Base-by-base conservation (phyloP, 2,113 vertebrate genomes). In the Arothron firmamentum region DNA sequence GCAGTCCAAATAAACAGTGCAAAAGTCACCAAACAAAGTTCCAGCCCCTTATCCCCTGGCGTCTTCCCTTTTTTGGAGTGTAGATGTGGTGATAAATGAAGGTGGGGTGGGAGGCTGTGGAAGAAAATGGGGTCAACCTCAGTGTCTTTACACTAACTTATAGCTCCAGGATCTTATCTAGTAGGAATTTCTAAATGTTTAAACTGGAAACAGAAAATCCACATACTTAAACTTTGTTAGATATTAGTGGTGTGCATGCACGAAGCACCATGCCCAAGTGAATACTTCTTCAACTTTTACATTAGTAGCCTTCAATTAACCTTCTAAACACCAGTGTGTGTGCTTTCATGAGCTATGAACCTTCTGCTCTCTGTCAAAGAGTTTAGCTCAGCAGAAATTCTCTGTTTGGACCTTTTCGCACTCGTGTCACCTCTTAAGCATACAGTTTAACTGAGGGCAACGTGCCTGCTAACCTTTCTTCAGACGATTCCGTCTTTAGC, bases 121-220 rank as follows among this genome's bases (percentile, higher is more conserved):
- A 59, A 53, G 62, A 57, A 54, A 68, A 55, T 62, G 46, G 48
- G 70, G 74, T 82, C 63, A 60, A 41, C 51, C 50, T 41, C 72
- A 75, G 83, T 81, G 74, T 38, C 69, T 80, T 64, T 11, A 50
- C 65, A 70, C 67, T 74, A 71, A 77, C 74, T 69, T 83, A 78
- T 77, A 28, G 31, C 74, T 77, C 61, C 34, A 59, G 77, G 55
- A 79, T 79, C 86, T 87, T 85, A 87, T 89, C 81, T 74, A 18
- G 59, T 59, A 79, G 81, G 83, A 87, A 88, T 89, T 83, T 88
- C 77, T 63, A 75, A 88, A 84, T 86, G 77, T 88, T 86, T 88
- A 82, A 86, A 87, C 74, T 87, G 67, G 65, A 79, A 82, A 75
- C 81, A 78, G 64, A 69, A 68, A 68, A 78, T 72, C 62, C 54